phyloP scores from a whole-genome alignment of 2,797 vertebrate genomes.

The Microchirus variegatus region DNA sequence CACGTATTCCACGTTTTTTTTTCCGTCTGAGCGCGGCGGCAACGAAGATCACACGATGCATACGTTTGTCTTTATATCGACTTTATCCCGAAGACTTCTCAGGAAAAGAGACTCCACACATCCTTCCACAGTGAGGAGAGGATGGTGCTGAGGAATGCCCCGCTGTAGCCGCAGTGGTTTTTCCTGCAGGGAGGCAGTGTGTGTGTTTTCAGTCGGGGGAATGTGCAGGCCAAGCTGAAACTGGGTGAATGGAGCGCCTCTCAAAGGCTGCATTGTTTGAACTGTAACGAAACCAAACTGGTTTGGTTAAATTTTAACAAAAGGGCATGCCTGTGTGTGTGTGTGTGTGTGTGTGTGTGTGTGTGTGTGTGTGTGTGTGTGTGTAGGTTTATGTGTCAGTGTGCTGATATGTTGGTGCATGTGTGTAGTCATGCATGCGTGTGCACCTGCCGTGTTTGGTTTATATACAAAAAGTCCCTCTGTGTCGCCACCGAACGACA shows the following conservation, averaged over 20 bases:
- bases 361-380: conserved; percentile 5
- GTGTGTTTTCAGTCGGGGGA: conserved; percentile 67
- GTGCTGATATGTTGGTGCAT: conserved; percentile 13
- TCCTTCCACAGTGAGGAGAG: conserved; percentile 5
- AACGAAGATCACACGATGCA: conserved; percentile 17
- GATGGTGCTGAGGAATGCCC: conserved; percentile 52
- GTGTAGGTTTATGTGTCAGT: conserved; percentile 20
- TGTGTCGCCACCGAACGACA: conserved; percentile 12
- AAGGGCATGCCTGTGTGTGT: conserved; percentile 15
- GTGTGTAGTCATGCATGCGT: conserved; percentile 26
- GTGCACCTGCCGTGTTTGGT: conserved; percentile 48
- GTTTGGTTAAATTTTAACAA: conserved; percentile 71
- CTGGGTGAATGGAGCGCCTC: conserved; percentile 48
- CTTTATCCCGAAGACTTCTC: background rate
- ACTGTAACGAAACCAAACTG: conserved; percentile 64
- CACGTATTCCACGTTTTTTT: conserved; percentile 14
- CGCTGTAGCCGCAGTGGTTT: conserved; percentile 48
- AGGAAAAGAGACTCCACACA: conserved; percentile 2
- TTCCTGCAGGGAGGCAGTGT: conserved; percentile 59
- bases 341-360: conserved; percentile 4
- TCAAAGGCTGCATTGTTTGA: conserved; percentile 78
- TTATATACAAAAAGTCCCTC: conserved; percentile 17
- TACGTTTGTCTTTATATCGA: conserved; percentile 19
- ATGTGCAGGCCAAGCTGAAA: conserved; percentile 71
- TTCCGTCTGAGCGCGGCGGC: conserved; percentile 12